Evolutionary conservation across 2,113 vertebrate species (phyloP).

Genomic region (Amazona vittata): DNA sequence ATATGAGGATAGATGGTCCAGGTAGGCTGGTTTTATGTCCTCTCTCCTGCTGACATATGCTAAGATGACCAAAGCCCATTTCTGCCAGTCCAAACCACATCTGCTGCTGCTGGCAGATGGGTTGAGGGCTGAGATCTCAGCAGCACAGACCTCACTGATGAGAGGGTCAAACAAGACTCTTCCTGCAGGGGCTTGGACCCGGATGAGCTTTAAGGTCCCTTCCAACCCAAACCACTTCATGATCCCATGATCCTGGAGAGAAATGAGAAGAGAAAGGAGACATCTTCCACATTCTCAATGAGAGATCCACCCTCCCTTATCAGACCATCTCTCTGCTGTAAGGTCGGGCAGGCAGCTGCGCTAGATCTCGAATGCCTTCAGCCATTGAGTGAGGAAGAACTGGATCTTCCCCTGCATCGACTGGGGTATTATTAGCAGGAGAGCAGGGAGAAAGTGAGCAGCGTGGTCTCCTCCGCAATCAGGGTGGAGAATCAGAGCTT

Average conservation of each 20-base stretch:
- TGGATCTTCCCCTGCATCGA: neutral
- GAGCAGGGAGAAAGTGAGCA: neutral
- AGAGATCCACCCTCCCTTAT: neutral
- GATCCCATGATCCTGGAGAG: neutral
- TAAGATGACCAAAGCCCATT: neutral
- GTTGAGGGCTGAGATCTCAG: neutral
- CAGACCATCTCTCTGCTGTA: neutral
- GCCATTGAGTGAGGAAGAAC: neutral
- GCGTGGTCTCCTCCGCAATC: rapidly evolving
- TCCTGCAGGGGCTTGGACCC: neutral
- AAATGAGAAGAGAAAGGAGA: neutral
- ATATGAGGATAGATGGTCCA: neutral
- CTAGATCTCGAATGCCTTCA: neutral
- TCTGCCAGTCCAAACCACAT: neutral
- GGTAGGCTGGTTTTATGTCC: neutral
- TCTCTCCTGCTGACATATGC: neutral
- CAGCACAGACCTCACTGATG: neutral
- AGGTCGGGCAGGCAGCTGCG: rapidly evolving
- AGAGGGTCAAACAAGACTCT: neutral
- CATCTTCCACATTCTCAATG: neutral
- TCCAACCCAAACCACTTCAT: neutral
- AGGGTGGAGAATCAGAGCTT: neutral
- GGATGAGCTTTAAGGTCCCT: neutral
- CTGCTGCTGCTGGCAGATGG: neutral
- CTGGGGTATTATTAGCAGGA: neutral